These are phyloP conservation scores for Platysternon megacephalum DNA, from an alignment of 2,113 vertebrate species.

Conservation along the genomic window DNA sequence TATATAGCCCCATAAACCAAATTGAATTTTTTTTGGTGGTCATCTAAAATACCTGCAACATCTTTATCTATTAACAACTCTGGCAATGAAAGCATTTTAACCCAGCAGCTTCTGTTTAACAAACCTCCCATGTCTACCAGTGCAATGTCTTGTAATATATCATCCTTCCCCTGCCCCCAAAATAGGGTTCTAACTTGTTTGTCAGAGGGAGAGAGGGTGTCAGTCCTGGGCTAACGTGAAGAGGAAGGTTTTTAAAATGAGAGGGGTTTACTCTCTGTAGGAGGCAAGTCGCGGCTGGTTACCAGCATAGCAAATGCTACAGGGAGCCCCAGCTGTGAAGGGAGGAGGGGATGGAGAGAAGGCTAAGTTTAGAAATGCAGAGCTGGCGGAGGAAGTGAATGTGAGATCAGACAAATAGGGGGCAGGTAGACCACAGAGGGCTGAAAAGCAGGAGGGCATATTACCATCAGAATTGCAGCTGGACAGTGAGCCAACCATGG, in stretches of 20 bases:
- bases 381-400: not conserved
- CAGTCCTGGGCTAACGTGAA: not conserved
- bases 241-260: fast-evolving
- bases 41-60: not conserved
- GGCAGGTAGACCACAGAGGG: not conserved
- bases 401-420: not conserved
- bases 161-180: not conserved
- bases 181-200: not conserved
- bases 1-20: fast-evolving
- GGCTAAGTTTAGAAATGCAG: not conserved
- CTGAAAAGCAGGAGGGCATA: not conserved
- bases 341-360: not conserved
- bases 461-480: not conserved
- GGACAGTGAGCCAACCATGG: not conserved
- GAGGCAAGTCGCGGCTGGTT: not conserved
- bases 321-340: not conserved
- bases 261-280: not conserved
- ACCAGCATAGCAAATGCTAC: not conserved
- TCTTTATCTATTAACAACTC: slow-evolving; percentile 24
- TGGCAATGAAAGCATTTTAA: not conserved
- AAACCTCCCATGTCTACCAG: not conserved
- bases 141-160: not conserved
- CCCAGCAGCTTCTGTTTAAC: slow-evolving; percentile 20
- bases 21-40: slow-evolving; percentile 20
- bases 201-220: not conserved